Conservation (phyloP, 2,797 vertebrate species). For the Anas capensis region DNA sequence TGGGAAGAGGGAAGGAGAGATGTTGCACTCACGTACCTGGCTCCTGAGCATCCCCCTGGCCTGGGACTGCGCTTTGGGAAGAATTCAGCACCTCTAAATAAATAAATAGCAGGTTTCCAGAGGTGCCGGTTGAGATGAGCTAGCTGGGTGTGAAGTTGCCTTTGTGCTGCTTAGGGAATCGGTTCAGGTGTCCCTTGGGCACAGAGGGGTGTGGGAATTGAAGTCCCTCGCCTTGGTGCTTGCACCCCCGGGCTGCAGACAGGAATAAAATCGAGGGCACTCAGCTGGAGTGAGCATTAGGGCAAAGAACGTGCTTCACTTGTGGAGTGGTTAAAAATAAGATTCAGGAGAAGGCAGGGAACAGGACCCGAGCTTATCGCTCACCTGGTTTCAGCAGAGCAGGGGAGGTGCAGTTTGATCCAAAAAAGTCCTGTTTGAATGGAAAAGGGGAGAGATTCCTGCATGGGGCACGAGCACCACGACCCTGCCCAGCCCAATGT, state of each 20-base stretch:
- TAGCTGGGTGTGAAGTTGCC: not conserved
- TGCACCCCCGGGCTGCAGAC: fast-evolving
- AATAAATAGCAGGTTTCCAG: not conserved
- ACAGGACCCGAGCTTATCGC: not conserved
- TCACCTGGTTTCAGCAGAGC: not conserved
- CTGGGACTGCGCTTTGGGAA: not conserved
- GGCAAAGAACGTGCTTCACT: not conserved
- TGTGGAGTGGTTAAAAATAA: not conserved
- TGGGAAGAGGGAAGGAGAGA: not conserved
- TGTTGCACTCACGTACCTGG: not conserved
- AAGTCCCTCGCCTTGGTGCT: not conserved
- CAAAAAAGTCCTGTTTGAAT: constrained; percentile 41
- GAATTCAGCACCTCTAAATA: not conserved
- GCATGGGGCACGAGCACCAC: not conserved
- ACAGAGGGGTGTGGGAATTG: fast-evolving
- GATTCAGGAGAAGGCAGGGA: not conserved
- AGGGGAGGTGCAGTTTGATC: not conserved
- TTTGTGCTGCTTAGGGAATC: not conserved
- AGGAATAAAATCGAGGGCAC: not conserved
- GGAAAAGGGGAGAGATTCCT: not conserved
- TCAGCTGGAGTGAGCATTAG: not conserved
- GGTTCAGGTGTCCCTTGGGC: fast-evolving
- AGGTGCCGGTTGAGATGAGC: not conserved
- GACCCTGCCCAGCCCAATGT: not conserved
- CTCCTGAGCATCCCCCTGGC: not conserved